Conservation (phyloP, 2,797 vertebrate genomes). For the Syngnathus acus region DNA sequence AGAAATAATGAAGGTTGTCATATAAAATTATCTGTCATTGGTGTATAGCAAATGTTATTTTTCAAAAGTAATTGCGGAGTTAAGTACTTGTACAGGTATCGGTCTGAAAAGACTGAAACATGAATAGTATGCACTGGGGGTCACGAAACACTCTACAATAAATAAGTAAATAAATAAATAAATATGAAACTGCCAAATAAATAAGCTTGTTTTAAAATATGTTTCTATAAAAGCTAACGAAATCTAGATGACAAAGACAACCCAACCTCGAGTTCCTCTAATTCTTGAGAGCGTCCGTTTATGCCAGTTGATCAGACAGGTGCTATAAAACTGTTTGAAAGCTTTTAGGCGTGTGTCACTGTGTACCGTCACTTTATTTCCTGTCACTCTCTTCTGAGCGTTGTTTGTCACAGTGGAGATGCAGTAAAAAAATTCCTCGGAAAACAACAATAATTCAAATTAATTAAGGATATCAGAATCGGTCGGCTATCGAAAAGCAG, state of each 20-base stretch:
- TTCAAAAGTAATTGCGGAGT: too few species aligned
- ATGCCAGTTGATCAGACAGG: constrained; percentile 19
- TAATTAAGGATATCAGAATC: constrained; percentile 60
- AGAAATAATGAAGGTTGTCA: too few species aligned
- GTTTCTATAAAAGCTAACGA: background rate
- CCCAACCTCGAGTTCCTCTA: background rate
- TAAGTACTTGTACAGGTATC: too few species aligned
- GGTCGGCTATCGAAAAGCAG: constrained; percentile 55
- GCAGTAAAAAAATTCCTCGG: constrained; percentile 36
- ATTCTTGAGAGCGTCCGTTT: background rate
- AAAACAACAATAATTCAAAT: constrained; percentile 64
- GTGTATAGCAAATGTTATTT: too few species aligned
- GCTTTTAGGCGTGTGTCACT: constrained; percentile 16
- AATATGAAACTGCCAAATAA: background rate
- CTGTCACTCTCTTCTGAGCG: constrained; percentile 25
- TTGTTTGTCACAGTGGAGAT: constrained; percentile 55
- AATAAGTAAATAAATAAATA: too few species aligned
- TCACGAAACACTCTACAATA: too few species aligned
- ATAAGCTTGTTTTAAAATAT: background rate
- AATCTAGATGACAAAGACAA: constrained; percentile 2
- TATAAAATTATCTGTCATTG: too few species aligned
- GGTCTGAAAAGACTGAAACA: too few species aligned
- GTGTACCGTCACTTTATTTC: constrained; percentile 16
- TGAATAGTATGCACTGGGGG: too few species aligned
- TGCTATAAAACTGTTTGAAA: constrained; percentile 27